Evolutionary conservation across 2,113 vertebrate species (phyloP).

Genomic region (human): DNA sequence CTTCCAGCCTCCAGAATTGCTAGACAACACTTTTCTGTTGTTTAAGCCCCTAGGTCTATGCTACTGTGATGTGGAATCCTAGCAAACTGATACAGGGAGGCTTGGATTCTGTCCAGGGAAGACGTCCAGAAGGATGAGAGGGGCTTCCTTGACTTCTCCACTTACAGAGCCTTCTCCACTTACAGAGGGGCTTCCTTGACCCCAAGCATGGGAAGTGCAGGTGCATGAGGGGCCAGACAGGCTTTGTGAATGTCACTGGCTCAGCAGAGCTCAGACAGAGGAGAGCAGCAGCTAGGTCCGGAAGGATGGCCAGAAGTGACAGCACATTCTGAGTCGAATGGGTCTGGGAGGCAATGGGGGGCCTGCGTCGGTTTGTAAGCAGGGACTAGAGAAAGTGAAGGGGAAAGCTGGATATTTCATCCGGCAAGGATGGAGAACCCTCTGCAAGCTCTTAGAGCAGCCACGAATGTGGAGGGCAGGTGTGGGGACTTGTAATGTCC

Average conservation of each 20-base stretch:
- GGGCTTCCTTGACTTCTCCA: too few relatives aligned
- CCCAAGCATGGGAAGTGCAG: neutral
- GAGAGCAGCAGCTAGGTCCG: too few relatives aligned
- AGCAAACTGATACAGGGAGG: neutral
- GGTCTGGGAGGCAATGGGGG: neutral
- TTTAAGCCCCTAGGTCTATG: neutral
- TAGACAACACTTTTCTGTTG: accelerated
- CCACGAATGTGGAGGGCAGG: neutral
- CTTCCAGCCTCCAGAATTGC: accelerated
- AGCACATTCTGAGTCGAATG: neutral
- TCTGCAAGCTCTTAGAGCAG: neutral
- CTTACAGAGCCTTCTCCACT: neutral
- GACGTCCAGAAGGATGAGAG: accelerated
- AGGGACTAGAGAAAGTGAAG: neutral
- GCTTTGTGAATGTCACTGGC: neutral
- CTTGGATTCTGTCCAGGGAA: neutral
- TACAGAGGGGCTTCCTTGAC: neutral
- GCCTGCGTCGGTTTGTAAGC: neutral
- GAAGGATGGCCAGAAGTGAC: neutral
- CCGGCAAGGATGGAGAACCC: neutral
- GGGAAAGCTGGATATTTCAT: neutral
- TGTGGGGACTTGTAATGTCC: neutral
- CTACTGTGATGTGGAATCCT: neutral
- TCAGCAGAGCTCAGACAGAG: accelerated
- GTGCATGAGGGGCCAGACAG: accelerated